A percentile compares a stretch with the other conserved stretches of the same genome.
These are phyloP conservation scores for Syngnathus rostellatus DNA, from an alignment of 2,797 vertebrate species.

Conservation along the genomic window DNA sequence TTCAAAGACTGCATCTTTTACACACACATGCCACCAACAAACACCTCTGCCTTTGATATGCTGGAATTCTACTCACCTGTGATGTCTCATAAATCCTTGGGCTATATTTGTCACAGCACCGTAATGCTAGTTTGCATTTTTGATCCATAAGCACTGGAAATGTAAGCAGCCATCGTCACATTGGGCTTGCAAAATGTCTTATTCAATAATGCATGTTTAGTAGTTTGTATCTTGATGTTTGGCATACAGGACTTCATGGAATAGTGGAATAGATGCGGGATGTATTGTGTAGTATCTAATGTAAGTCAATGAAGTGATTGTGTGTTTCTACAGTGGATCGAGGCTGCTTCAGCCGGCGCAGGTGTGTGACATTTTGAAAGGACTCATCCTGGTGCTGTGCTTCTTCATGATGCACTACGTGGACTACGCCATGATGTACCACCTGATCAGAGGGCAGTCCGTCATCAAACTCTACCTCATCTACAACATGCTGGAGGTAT, in stretches of 20 bases:
- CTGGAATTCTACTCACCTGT: background rate
- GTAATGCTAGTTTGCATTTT: background rate
- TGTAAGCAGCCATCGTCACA: background rate
- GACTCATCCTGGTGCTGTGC: conserved; percentile 87
- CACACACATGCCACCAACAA: background rate
- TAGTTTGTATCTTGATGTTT: background rate
- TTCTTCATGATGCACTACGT: conserved; percentile 98
- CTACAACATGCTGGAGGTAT: conserved; percentile 98
- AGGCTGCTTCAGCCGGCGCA: conserved; percentile 93
- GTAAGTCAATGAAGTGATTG: conserved; percentile 29
- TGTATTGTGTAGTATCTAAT: conserved; percentile 1
- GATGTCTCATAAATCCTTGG: background rate
- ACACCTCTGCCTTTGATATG: background rate
- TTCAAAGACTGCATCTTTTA: background rate
- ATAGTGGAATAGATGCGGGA: too few relatives aligned
- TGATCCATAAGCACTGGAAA: background rate
- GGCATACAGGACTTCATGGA: background rate
- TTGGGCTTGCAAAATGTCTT: background rate
- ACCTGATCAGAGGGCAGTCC: conserved; percentile 95
- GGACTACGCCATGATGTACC: conserved; percentile 99
- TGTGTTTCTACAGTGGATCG: conserved; percentile 71
- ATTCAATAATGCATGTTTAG: background rate
- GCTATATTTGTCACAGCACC: background rate
- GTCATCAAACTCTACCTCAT: conserved; percentile 99
- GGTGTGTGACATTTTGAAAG: conserved; percentile 94